These are phyloP conservation scores for Lates japonicus DNA, from an alignment of 2,797 vertebrate genomes.

Conservation along the genomic window DNA sequence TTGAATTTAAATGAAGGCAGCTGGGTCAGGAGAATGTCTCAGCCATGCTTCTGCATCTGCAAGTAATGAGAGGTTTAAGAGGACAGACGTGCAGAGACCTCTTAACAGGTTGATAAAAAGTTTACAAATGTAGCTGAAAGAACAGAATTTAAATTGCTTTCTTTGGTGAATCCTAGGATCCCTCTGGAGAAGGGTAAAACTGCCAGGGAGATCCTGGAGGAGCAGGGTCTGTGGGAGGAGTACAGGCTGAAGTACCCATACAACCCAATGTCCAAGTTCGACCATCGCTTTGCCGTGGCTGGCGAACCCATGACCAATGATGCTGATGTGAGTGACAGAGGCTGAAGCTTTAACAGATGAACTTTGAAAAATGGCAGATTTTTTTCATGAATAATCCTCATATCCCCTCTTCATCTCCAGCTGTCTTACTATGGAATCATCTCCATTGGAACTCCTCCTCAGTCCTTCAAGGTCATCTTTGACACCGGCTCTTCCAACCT, in stretches of 20 bases:
- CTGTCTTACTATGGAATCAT: constrained; percentile 72
- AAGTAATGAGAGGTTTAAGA: not conserved
- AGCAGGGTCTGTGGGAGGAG: constrained; percentile 70
- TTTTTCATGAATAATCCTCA: not conserved
- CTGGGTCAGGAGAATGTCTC: not conserved
- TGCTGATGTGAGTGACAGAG: constrained; percentile 61
- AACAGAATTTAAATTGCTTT: not conserved
- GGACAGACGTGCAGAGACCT: not conserved
- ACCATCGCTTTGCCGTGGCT: constrained; percentile 35
- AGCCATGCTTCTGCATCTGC: not conserved
- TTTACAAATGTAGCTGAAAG: not conserved
- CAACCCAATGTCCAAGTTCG: constrained; percentile 68
- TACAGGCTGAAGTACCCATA: constrained; percentile 51
- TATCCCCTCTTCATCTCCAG: constrained; percentile 45
- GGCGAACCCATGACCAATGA: constrained; percentile 62
- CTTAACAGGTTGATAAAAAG: not conserved
- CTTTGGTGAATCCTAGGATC: constrained; percentile 46
- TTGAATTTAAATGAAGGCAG: not conserved
- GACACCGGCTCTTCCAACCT: constrained; percentile 73
- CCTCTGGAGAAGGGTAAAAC: constrained; percentile 68
- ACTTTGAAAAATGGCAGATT: not conserved
- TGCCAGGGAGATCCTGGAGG: constrained; percentile 66
- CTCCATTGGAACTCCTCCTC: constrained; percentile 71
- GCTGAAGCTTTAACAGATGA: not conserved
- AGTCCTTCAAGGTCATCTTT: constrained; percentile 75